A percentile compares a stretch with the other conserved stretches of the same genome.
Evolutionary conservation across 2,797 vertebrate genomes (phyloP).

Genomic region (Malurus splendens): DNA sequence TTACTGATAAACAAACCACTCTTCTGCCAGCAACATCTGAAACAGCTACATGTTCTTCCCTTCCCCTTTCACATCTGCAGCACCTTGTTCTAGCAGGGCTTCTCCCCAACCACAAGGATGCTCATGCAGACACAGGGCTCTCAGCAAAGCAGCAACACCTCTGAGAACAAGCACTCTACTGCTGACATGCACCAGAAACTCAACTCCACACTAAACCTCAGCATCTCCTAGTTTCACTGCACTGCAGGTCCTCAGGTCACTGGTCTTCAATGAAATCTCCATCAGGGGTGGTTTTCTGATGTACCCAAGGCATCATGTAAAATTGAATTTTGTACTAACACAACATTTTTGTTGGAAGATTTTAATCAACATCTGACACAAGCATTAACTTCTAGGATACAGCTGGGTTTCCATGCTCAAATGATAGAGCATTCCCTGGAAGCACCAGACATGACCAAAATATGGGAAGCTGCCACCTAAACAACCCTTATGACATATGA

Average conservation of each 20-base stretch:
- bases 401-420: not conserved
- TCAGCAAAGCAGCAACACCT: not conserved
- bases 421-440: not conserved
- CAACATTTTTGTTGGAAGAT: not conserved
- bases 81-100: not conserved
- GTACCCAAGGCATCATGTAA: not conserved
- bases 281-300: not conserved
- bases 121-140: not conserved
- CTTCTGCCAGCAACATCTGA: not conserved
- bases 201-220: not conserved
- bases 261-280: not conserved
- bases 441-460: not conserved
- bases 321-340: not conserved
- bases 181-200: not conserved
- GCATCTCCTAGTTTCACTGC: not conserved
- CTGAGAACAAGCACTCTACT: not conserved
- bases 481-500: accelerated
- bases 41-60: not conserved
- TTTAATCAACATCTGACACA: not conserved
- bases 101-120: not conserved
- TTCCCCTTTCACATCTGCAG: not conserved
- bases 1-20: constrained; percentile 9
- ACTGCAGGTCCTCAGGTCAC: not conserved
- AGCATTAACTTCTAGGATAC: not conserved
- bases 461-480: not conserved